phyloP scores from a whole-genome alignment of 2,113 vertebrate species.

The Ibidorhyncha struthersii region DNA sequence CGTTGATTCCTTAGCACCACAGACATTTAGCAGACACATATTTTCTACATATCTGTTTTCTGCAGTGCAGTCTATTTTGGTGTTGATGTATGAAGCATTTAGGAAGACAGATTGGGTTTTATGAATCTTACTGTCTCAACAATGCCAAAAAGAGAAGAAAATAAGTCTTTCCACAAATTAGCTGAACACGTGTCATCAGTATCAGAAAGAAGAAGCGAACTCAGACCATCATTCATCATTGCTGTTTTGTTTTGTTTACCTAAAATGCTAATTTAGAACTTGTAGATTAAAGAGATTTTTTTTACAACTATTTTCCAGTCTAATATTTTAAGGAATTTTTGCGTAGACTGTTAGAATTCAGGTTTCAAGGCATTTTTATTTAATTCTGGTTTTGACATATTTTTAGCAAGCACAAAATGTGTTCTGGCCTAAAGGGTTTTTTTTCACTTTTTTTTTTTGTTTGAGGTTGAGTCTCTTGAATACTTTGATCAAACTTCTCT shows the following conservation, averaged over 20 bases:
- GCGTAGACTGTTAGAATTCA: background rate
- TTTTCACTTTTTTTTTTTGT: background rate
- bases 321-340: background rate
- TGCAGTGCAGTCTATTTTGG: conserved; percentile 43
- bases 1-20: conserved; percentile 25
- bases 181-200: background rate
- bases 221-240: background rate
- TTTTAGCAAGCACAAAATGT: background rate
- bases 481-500: background rate
- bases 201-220: background rate
- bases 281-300: background rate
- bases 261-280: background rate
- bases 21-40: conserved; percentile 35
- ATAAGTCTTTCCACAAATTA: background rate
- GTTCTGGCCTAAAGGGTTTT: background rate
- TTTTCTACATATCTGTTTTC: background rate
- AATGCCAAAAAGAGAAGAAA: conserved; percentile 8
- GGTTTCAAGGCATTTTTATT: background rate
- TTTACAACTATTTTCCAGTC: background rate
- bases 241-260: background rate
- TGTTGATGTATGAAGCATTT: background rate
- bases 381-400: background rate
- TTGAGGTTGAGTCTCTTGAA: background rate
- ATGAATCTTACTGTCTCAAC: background rate
- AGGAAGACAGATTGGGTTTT: conserved; percentile 18